Evolutionary conservation across 2,113 vertebrate genomes (phyloP).

Genomic region (Podarcis raffonei): DNA sequence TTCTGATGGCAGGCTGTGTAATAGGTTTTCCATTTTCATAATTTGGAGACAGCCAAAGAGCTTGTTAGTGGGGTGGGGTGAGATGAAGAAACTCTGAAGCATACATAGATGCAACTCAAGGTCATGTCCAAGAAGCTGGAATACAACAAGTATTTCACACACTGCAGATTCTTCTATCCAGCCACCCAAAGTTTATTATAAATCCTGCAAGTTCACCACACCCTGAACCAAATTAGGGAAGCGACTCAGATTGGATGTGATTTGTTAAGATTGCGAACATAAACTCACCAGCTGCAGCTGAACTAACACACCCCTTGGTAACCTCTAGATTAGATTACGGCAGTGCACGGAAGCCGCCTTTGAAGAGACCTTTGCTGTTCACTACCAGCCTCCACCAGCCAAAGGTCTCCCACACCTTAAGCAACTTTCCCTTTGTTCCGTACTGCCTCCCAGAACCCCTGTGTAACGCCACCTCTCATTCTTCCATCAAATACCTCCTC

Average conservation of each 20-base stretch:
- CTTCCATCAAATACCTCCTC: neutral
- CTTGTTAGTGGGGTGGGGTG: neutral
- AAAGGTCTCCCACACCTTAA: neutral
- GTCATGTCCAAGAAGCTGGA: constrained; percentile 14
- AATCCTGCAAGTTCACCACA: neutral
- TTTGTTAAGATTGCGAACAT: neutral
- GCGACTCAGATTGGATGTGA: neutral
- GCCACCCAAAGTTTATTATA: neutral
- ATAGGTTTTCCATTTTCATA: constrained; percentile 15
- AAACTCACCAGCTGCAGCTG: neutral
- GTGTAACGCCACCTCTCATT: neutral
- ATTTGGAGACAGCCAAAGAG: neutral
- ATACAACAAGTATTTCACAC: neutral
- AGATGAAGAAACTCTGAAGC: constrained; percentile 14
- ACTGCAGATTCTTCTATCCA: neutral
- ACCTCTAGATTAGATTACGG: neutral
- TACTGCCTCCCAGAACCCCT: neutral
- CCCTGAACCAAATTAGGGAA: neutral
- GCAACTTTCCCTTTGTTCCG: neutral
- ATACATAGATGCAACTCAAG: neutral
- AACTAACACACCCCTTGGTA: neutral
- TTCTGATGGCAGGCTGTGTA: fast-evolving
- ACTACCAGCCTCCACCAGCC: neutral
- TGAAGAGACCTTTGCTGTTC: neutral
- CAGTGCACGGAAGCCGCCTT: neutral